Conservation (phyloP, 2,888 invertebrate species). For the Diplazon laetatorius region DNA sequence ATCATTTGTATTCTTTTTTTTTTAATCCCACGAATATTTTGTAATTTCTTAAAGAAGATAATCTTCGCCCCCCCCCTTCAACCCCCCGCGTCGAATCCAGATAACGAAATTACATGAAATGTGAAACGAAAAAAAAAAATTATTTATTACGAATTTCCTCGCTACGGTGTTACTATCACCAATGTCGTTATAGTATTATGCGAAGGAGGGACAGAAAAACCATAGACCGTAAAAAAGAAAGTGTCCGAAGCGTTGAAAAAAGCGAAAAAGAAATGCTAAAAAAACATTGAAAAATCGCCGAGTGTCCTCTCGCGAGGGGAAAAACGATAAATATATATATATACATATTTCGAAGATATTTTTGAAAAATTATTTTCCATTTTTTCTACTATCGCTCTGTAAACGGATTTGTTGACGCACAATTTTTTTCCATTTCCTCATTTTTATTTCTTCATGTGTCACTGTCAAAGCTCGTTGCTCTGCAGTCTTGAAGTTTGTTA, state of each 20-base stretch:
- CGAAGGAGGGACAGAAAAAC: constrained; percentile 53
- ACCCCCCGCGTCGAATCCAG: constrained; percentile 11
- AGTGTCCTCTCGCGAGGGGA: constrained; percentile 64
- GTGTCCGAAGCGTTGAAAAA: constrained; percentile 28
- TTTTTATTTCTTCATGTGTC: too few species aligned
- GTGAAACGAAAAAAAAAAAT: constrained; percentile 53
- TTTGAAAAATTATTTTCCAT: constrained; percentile 10
- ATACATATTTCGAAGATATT: constrained; percentile 38
- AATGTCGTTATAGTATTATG: constrained; percentile 70
- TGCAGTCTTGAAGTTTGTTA: constrained; percentile 25
- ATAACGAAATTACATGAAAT: constrained; percentile 40
- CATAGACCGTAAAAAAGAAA: constrained; percentile 50
- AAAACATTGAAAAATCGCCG: constrained; percentile 52
- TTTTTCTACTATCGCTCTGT: background rate
- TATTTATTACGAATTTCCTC: constrained; percentile 68
- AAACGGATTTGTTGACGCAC: constrained; percentile 41
- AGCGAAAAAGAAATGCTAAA: constrained; percentile 20
- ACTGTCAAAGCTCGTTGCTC: constrained; percentile 28
- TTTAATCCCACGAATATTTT: constrained; percentile 33
- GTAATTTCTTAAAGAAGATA: constrained; percentile 14
- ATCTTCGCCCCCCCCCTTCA: too few species aligned
- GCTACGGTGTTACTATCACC: constrained; percentile 61
- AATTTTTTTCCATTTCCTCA: too few species aligned
- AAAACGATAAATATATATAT: constrained; percentile 15
- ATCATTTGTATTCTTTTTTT: constrained; percentile 26